Percentiles rank a stretch among this genome's conserved stretches.
Conservation (phyloP, 2,797 vertebrate species). For the Anas flavirostris region DNA sequence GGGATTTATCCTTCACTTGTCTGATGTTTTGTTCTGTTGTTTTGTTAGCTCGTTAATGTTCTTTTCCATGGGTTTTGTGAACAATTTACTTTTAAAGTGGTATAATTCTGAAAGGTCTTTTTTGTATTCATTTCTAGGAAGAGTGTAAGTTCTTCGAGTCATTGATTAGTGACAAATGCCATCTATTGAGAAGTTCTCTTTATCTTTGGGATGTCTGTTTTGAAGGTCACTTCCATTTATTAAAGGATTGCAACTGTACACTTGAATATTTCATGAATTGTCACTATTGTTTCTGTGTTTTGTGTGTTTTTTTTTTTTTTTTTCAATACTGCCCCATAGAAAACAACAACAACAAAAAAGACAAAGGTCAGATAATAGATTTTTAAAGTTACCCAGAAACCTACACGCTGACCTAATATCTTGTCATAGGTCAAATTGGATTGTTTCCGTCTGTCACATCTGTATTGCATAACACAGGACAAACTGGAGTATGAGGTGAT, state of each 20-base stretch:
- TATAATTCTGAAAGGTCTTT: slow-evolving; percentile 31
- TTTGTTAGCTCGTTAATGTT: slow-evolving; percentile 27
- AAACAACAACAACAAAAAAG: not conserved
- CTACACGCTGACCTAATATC: not conserved
- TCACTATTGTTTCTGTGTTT: not conserved
- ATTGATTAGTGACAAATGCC: slow-evolving; percentile 72
- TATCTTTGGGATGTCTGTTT: slow-evolving; percentile 64
- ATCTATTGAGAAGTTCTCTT: slow-evolving; percentile 54
- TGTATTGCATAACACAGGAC: not conserved
- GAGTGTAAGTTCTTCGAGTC: slow-evolving; percentile 36
- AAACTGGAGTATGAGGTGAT: not conserved
- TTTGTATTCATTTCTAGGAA: slow-evolving; percentile 57
- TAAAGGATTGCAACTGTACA: slow-evolving; percentile 39
- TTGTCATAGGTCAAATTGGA: not conserved
- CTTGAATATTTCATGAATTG: slow-evolving; percentile 54
- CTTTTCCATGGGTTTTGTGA: slow-evolving; percentile 3
- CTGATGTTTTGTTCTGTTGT: slow-evolving; percentile 2
- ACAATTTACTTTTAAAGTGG: slow-evolving; percentile 10
- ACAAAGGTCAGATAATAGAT: not conserved
- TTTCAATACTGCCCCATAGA: not conserved
- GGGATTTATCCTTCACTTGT: not conserved
- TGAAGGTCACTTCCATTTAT: slow-evolving; percentile 67
- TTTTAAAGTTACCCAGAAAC: not conserved
- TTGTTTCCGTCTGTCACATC: not conserved
- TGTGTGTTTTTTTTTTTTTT: not conserved